phyloP scores from a whole-genome alignment of 2,888 invertebrate species.

The Yponomeuta sedellus region DNA sequence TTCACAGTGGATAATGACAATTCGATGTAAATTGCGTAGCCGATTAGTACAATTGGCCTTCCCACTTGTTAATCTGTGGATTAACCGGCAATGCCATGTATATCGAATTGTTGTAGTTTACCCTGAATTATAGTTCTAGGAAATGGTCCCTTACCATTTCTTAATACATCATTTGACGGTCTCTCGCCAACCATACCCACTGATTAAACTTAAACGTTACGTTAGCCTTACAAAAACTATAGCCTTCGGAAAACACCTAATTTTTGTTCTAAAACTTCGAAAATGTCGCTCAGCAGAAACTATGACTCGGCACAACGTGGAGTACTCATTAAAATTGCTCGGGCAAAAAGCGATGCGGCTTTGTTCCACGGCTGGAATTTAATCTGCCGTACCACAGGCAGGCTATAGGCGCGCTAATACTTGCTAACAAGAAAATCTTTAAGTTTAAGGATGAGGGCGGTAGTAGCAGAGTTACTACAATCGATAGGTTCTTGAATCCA shows the following conservation, averaged over 20 bases:
- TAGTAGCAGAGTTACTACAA: neutral
- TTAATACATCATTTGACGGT: too few species aligned
- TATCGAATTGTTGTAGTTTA: too few species aligned
- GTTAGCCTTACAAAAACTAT: too few species aligned
- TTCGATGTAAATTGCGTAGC: too few species aligned
- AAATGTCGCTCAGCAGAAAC: neutral
- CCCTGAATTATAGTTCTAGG: too few species aligned
- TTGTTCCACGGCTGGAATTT: conserved; percentile 29
- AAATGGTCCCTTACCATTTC: too few species aligned
- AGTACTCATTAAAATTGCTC: conserved; percentile 7
- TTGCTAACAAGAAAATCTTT: conserved; percentile 11
- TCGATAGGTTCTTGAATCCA: neutral
- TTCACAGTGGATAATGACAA: too few species aligned
- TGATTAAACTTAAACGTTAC: too few species aligned
- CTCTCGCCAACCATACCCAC: too few species aligned
- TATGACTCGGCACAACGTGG: neutral
- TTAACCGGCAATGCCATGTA: too few species aligned
- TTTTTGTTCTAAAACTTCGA: neutral
- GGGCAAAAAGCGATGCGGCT: neutral
- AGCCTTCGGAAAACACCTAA: neutral
- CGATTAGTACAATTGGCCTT: too few species aligned
- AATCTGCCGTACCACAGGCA: conserved; percentile 26
- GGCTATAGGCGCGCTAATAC: conserved; percentile 6
- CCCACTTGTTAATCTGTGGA: too few species aligned
- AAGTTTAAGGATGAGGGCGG: neutral